Base-by-base conservation (phyloP, 2,888 invertebrate species). In the Holacanthella duospinosa region DNA sequence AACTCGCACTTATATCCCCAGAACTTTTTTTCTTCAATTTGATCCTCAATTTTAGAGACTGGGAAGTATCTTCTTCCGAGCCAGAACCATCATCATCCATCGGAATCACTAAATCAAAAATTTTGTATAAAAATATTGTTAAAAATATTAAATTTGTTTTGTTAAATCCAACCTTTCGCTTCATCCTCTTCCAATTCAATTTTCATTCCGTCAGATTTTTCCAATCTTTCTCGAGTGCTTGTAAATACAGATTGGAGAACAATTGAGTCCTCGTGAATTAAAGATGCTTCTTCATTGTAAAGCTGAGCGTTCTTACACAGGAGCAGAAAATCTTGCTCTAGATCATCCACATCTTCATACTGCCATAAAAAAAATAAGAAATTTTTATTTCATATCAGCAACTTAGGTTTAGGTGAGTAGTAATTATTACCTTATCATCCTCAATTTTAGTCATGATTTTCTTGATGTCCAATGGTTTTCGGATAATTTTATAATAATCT, bases 221-320 rank as follows among this genome's bases (percentile, higher is more conserved):
- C 73, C 3, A 69, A 58, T 36, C 68, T 60, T 64, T 83, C 82
- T 55, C 83, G 79, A 1, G 85, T 84, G 69, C 83, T 83, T 1
- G 83, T 82, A 73, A 92, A 92, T 0, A 89, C 87, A 65, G 87
- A 87, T 74, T 95, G 91, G 68, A 99, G 80, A 1, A 95, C 90
- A 68, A 96, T 91, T 0, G 96, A 95, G 77, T 97, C 96, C 76
- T 92, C 91, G 77, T 95, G 93, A 70, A 99, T 97, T 61, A 95
- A 80, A 0, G 95, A 96, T 9, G 88, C 88, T 78, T 97, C 96
- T 75, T 96, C 93, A 77, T 97, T 97, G 79, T 95, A 97, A 3
- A 88, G 88, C 78, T 97, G 97, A 2, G 97, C 97, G 79, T 99
- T 99, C 72, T 89, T 89, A 77, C 96, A 97, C 60, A 99, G 80